phyloP scores from a whole-genome alignment of 1,140 invertebrate species.

The Solenopsis invicta region DNA sequence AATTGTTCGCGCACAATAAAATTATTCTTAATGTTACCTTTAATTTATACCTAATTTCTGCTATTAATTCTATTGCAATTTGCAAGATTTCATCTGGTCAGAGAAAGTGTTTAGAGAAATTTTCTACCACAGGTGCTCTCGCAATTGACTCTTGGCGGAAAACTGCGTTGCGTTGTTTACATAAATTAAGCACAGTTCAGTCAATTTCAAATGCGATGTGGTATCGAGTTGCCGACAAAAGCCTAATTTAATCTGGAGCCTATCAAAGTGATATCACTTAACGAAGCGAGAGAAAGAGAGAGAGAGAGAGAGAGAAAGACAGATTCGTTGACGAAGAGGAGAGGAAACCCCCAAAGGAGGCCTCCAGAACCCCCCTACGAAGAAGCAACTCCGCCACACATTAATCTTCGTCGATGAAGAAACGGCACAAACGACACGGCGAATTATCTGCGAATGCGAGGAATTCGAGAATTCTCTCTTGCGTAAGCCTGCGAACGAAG shows the following conservation, averaged over 20 bases:
- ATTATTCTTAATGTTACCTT: not conserved
- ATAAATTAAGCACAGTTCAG: conserved; percentile 74
- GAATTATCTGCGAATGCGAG: conserved; percentile 55
- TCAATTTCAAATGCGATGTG: conserved; percentile 81
- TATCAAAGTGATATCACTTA: conserved; percentile 22
- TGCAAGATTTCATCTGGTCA: conserved; percentile 1
- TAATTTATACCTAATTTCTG: conserved; percentile 3
- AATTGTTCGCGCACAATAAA: not conserved
- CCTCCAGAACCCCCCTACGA: conserved; percentile 64
- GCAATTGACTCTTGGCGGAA: conserved; percentile 32
- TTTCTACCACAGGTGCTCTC: conserved; percentile 22
- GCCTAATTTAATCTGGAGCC: conserved; percentile 64
- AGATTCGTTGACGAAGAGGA: conserved; percentile 10
- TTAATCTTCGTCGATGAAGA: conserved; percentile 62
- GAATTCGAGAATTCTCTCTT: conserved; percentile 50
- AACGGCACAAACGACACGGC: conserved; percentile 37
- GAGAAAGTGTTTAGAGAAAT: not conserved
- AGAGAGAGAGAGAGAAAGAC: not conserved
- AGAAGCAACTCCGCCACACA: conserved; percentile 66
- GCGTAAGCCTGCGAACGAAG: not conserved
- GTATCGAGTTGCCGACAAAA: conserved; percentile 75
- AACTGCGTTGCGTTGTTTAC: conserved; percentile 46
- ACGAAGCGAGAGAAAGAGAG: not conserved
- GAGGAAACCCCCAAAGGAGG: conserved; percentile 55
- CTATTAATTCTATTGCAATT: conserved; percentile 7